Conservation (phyloP, 2,888 invertebrate genomes). For the Cecidostiba fungosa region DNA sequence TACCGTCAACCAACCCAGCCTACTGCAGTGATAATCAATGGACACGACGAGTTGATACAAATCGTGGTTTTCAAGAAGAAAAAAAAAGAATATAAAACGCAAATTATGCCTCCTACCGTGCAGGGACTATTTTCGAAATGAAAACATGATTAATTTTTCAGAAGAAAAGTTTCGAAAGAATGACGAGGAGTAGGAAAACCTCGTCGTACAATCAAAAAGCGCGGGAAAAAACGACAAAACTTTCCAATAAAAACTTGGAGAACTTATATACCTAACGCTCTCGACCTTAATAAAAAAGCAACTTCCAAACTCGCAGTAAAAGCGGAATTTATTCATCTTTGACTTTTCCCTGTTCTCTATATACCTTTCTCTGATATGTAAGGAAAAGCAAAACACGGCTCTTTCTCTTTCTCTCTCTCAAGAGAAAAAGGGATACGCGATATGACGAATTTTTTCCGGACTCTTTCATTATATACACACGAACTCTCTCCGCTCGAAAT, state of each 20-base stretch:
- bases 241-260: slow-evolving; percentile 23
- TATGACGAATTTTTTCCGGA: background rate
- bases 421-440: background rate
- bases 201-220: slow-evolving; percentile 11
- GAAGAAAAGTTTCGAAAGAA: background rate
- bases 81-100: background rate
- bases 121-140: background rate
- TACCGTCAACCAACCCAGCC: background rate
- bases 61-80: background rate
- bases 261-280: slow-evolving; percentile 23
- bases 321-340: slow-evolving; percentile 44
- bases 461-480: background rate
- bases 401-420: background rate
- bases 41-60: no score
- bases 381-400: background rate
- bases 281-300: slow-evolving; percentile 35
- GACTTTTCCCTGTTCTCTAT: background rate
- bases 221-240: background rate
- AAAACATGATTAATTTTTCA: background rate
- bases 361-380: background rate
- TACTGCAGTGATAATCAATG: no score
- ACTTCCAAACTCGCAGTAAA: slow-evolving; percentile 24
- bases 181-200: background rate
- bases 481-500: background rate
- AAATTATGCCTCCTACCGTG: background rate